These are phyloP conservation scores for Drosophila neonasuta DNA, from an alignment of 2,888 invertebrate species.

Conservation along the genomic window DNA sequence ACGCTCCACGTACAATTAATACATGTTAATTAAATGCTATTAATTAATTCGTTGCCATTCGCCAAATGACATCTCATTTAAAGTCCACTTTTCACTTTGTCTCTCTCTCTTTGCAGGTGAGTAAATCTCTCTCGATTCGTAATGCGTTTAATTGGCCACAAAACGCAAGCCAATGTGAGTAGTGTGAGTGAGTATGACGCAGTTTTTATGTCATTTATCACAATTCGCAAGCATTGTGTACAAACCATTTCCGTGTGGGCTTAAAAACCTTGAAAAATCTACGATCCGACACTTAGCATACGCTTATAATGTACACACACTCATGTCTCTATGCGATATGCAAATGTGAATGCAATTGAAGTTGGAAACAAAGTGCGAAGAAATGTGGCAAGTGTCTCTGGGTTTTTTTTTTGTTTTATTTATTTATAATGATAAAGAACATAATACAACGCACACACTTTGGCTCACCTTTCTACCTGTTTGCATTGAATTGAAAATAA, in stretches of 20 bases:
- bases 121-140: conserved; percentile 45
- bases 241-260: conserved; percentile 66
- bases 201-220: conserved; percentile 46
- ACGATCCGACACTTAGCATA: conserved; percentile 24
- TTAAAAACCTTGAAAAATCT: conserved; percentile 55
- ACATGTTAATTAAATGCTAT: conserved; percentile 37
- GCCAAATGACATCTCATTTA: conserved; percentile 34
- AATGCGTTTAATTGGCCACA: conserved; percentile 53
- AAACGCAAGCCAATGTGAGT: conserved; percentile 40
- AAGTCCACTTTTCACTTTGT: conserved; percentile 29
- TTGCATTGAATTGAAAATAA: not conserved
- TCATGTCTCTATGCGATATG: conserved; percentile 7
- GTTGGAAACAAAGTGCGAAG: conserved; percentile 9
- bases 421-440: not conserved
- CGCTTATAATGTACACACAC: conserved; percentile 15
- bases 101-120: conserved; percentile 70
- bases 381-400: conserved; percentile 8
- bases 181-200: conserved; percentile 35
- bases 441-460: not conserved
- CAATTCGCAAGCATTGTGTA: conserved; percentile 32
- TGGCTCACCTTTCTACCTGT: not conserved
- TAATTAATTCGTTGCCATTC: conserved; percentile 40
- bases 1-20: conserved; percentile 10
- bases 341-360: conserved; percentile 29
- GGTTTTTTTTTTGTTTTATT: not conserved